phyloP scores from a whole-genome alignment of 1,140 invertebrate genomes.

The Drosophila novamexicana region DNA sequence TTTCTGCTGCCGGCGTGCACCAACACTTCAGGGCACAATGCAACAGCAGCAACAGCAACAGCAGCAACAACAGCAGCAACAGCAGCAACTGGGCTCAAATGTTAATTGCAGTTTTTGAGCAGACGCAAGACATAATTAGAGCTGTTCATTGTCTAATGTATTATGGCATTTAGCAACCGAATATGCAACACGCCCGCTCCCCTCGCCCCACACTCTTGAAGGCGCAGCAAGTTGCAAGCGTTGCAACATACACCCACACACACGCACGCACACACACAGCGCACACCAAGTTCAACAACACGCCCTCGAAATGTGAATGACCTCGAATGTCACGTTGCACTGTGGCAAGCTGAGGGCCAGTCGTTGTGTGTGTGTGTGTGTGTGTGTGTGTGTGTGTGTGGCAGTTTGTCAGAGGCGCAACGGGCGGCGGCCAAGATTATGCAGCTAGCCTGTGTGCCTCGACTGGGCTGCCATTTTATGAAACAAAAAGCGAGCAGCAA shows the following conservation, averaged over 20 bases:
- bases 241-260: background rate
- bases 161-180: slow-evolving; percentile 76
- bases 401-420: slow-evolving; percentile 59
- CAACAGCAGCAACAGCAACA: slow-evolving; percentile 11
- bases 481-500: slow-evolving; percentile 61
- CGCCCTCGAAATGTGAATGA: slow-evolving; percentile 83
- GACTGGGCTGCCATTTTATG: slow-evolving; percentile 39
- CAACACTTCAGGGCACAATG: slow-evolving; percentile 66
- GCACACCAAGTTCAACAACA: slow-evolving; percentile 80
- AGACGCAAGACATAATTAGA: slow-evolving; percentile 72
- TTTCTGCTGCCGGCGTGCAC: slow-evolving; percentile 66
- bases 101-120: slow-evolving; percentile 76
- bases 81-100: slow-evolving; percentile 61
- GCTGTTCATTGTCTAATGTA: slow-evolving; percentile 76
- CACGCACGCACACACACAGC: background rate
- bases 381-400: slow-evolving; percentile 28
- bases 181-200: slow-evolving; percentile 33
- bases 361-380: slow-evolving; percentile 12
- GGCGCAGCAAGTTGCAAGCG: slow-evolving; percentile 1
- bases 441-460: slow-evolving; percentile 26
- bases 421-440: slow-evolving; percentile 69
- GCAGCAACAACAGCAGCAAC: slow-evolving; percentile 17
- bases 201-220: too few relatives aligned
- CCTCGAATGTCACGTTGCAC: slow-evolving; percentile 79
- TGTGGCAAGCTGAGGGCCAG: slow-evolving; percentile 6